Percentiles rank a stretch among this genome's conserved stretches.
Evolutionary conservation across 2,797 vertebrate genomes (phyloP).

Genomic region (Artibeus jamaicensis): DNA sequence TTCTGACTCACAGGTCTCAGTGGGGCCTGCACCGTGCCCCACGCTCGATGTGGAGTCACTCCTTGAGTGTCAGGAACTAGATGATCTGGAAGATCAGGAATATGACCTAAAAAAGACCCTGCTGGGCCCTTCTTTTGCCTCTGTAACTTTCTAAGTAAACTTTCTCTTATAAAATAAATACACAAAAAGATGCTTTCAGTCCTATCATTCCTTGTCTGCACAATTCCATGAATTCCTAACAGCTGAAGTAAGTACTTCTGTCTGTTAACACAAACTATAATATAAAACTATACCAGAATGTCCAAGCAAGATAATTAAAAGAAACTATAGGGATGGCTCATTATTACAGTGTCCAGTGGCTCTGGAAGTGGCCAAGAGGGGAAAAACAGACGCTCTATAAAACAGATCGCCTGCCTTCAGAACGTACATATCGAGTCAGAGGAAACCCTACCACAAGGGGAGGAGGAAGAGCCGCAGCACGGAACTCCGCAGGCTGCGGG

Average conservation of each 20-base stretch:
- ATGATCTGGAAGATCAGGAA: background rate
- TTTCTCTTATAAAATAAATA: background rate
- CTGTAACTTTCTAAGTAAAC: background rate
- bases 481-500: background rate
- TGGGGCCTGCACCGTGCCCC: background rate
- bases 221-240: background rate
- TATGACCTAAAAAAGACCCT: background rate
- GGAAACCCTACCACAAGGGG: background rate
- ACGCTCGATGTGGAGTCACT: background rate
- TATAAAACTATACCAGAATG: background rate
- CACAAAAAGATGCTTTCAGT: background rate
- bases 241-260: background rate
- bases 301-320: background rate
- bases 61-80: background rate
- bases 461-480: background rate
- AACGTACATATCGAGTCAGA: background rate
- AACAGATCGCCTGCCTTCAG: background rate
- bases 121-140: background rate
- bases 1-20: background rate
- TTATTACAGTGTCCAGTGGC: background rate
- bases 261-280: background rate
- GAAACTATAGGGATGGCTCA: background rate
- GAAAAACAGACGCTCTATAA: background rate
- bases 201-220: background rate
- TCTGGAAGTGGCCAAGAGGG: background rate